Evolutionary conservation across 2,888 invertebrate genomes (phyloP).

Genomic region (Poecilobothrus nobilitatus): DNA sequence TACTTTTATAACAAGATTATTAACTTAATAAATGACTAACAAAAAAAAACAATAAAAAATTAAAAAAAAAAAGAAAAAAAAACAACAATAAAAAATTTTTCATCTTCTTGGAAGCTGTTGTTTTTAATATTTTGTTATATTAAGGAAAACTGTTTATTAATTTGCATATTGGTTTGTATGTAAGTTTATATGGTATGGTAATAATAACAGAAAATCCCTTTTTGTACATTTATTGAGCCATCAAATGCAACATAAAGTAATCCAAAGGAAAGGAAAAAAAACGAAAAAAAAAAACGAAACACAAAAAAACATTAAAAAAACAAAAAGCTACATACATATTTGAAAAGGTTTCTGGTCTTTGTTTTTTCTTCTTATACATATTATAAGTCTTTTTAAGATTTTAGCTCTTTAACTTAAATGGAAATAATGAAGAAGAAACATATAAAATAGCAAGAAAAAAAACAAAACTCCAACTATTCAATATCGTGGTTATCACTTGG

Average conservation of each 20-base stretch:
- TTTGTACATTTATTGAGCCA: constrained; percentile 1
- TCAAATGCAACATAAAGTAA: not conserved
- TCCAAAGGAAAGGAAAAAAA: not conserved
- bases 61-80: no score
- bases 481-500: not conserved
- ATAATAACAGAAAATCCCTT: not conserved
- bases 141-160: constrained; percentile 1
- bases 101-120: not conserved
- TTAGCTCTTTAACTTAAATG: not conserved
- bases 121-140: not conserved
- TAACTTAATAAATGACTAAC: not conserved
- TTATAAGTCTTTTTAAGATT: no score
- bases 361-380: not conserved
- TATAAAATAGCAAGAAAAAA: no score
- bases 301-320: no score
- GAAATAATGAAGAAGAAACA: not conserved
- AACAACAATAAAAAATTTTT: not conserved
- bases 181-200: not conserved
- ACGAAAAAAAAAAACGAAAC: no score
- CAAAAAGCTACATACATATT: not conserved
- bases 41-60: not conserved
- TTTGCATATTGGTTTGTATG: not conserved
- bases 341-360: not conserved
- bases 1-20: not conserved
- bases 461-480: not conserved